These are phyloP conservation scores for Drosophila pachea DNA, from an alignment of 1,140 invertebrate genomes.

Conservation along the genomic window DNA sequence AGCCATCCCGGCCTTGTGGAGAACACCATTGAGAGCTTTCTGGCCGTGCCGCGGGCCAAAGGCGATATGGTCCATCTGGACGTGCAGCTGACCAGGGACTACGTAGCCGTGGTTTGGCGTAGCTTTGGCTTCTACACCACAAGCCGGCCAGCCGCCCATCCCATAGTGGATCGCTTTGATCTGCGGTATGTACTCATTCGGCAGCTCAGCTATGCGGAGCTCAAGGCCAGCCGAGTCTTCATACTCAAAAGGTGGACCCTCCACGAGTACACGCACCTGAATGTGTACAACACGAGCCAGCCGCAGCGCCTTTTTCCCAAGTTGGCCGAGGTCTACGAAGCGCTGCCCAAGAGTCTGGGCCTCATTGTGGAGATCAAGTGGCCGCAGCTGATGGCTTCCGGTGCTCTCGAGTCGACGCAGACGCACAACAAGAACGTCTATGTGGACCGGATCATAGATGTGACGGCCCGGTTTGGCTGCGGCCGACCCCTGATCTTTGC, in stretches of 20 bases:
- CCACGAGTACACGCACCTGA: conserved; percentile 60
- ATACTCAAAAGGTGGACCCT: conserved; percentile 48
- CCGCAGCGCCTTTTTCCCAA: conserved; percentile 95
- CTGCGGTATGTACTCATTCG: conserved; percentile 93
- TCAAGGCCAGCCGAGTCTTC: conserved; percentile 86
- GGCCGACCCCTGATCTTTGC: conserved; percentile 92
- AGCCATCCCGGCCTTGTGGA: conserved; percentile 84
- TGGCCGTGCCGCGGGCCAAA: conserved; percentile 89
- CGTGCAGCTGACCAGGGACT: conserved; percentile 95
- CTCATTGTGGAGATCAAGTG: conserved; percentile 98
- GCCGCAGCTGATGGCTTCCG: conserved; percentile 91
- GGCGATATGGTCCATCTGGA: conserved; percentile 97
- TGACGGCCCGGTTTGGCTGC: conserved; percentile 86
- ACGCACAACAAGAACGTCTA: conserved; percentile 93
- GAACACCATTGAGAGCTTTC: conserved; percentile 94
- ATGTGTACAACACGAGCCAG: conserved; percentile 77
- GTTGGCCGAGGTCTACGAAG: conserved; percentile 86
- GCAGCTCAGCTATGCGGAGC: conserved; percentile 91
- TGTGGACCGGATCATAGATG: conserved; percentile 87
- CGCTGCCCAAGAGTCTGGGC: conserved; percentile 88
- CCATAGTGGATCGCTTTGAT: conserved; percentile 86
- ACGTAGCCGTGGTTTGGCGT: conserved; percentile 95
- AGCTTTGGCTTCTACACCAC: conserved; percentile 91
- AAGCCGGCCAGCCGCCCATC: conserved; percentile 83
- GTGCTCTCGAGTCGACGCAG: conserved; percentile 90